Conservation (phyloP, 2,797 vertebrate genomes). For the Aeoliscus strigatus region DNA sequence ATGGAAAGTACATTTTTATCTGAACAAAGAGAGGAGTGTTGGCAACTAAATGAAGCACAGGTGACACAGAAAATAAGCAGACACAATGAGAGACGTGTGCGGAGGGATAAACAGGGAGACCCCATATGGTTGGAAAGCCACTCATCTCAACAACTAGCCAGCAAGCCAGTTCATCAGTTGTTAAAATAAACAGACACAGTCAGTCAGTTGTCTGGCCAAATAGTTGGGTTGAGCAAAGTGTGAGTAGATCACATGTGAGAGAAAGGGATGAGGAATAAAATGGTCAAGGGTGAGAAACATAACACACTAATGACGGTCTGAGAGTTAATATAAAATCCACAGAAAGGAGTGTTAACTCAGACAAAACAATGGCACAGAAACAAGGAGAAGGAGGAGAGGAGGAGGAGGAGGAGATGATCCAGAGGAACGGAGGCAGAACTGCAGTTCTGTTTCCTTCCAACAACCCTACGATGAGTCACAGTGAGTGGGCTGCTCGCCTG, state of each 20-base stretch:
- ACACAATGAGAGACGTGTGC: slow-evolving; percentile 22
- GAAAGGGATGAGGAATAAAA: slow-evolving; percentile 10
- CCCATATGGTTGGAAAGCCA: slow-evolving; percentile 54
- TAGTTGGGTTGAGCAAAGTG: slow-evolving; percentile 23
- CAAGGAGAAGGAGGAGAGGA: slow-evolving; percentile 29
- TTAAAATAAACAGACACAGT: slow-evolving; percentile 53
- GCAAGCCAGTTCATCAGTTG: slow-evolving; percentile 48
- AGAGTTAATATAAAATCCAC: slow-evolving; percentile 2
- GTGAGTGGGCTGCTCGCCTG: slow-evolving; percentile 66
- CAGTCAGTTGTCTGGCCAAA: slow-evolving; percentile 27
- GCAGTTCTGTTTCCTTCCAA: slow-evolving; percentile 63
- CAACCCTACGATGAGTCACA: slow-evolving; percentile 64
- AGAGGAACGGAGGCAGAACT: slow-evolving; percentile 49
- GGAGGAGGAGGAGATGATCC: slow-evolving; percentile 45
- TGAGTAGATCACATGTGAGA: slow-evolving; percentile 26
- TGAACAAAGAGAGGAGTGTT: slow-evolving; percentile 28
- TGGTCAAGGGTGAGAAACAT: neutral
- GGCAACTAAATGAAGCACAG: slow-evolving; percentile 22
- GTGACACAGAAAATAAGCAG: slow-evolving; percentile 17
- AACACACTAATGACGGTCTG: slow-evolving; percentile 10
- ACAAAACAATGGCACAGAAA: slow-evolving; percentile 23
- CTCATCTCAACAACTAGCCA: slow-evolving; percentile 47
- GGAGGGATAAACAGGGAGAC: slow-evolving; percentile 50
- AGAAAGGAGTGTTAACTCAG: slow-evolving; percentile 8
- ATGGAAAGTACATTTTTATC: slow-evolving; percentile 10